These are phyloP conservation scores for Hassar affinis DNA, from an alignment of 2,113 vertebrate species.

Conservation along the genomic window DNA sequence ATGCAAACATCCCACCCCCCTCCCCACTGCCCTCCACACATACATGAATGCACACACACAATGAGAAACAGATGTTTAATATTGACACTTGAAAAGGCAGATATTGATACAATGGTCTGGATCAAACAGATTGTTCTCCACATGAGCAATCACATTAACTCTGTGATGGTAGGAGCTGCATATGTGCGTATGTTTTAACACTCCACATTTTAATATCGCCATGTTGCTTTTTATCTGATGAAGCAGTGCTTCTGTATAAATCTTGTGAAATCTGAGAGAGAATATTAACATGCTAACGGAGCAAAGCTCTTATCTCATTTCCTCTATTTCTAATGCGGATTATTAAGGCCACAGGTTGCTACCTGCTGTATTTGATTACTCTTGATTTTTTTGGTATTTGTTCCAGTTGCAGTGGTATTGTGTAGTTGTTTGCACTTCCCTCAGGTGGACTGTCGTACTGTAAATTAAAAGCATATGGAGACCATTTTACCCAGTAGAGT, in stretches of 20 bases:
- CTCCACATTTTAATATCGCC: not conserved
- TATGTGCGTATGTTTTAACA: not conserved
- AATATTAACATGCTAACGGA: slow-evolving; percentile 8
- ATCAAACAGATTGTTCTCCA: not conserved
- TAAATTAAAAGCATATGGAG: not conserved
- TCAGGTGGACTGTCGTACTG: not conserved
- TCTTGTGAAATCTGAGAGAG: not conserved
- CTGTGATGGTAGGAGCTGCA: not conserved
- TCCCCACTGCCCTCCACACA: not conserved
- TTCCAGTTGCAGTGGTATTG: not conserved
- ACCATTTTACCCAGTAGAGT: not conserved
- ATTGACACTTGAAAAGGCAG: slow-evolving; percentile 33
- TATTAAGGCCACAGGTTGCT: not conserved
- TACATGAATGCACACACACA: not conserved
- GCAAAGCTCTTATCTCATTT: slow-evolving; percentile 15
- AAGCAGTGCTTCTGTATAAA: not conserved
- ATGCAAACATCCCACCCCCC: not conserved
- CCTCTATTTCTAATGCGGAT: not conserved
- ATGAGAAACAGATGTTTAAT: slow-evolving; percentile 41
- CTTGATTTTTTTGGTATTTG: not conserved
- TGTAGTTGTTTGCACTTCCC: not conserved
- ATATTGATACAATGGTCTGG: slow-evolving; percentile 18
- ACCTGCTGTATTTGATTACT: slow-evolving; percentile 8
- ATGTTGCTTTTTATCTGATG: not conserved
- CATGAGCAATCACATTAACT: not conserved